These are phyloP conservation scores for Oxyscelio sp. DNA, from an alignment of 2,888 invertebrate genomes.

Conservation along the genomic window DNA sequence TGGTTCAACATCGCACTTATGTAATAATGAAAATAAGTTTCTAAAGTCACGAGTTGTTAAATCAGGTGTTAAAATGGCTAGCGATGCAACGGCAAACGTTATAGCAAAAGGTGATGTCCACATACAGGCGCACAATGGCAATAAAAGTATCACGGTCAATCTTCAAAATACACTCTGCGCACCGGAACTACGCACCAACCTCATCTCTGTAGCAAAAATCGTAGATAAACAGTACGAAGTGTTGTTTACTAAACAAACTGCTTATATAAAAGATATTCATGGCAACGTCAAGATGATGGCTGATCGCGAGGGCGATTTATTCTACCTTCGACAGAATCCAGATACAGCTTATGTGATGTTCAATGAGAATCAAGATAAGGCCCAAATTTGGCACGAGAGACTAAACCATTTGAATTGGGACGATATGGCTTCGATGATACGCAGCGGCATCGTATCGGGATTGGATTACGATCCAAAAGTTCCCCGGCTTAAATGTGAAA, in stretches of 20 bases:
- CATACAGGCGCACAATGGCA: not conserved
- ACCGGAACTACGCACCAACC: not conserved
- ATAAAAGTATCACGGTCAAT: not conserved
- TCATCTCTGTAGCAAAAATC: not conserved
- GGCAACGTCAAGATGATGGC: not conserved
- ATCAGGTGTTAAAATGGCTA: not conserved
- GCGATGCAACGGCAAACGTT: not conserved
- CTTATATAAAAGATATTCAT: not conserved
- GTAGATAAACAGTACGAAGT: not conserved
- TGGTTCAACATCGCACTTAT: not conserved
- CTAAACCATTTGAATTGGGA: not conserved
- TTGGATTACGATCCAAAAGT: not conserved
- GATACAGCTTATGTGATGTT: not conserved
- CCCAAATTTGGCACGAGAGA: not conserved
- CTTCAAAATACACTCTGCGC: not conserved
- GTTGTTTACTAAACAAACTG: not conserved
- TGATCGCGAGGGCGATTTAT: not conserved
- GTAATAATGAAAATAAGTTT: not conserved
- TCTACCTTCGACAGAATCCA: not conserved
- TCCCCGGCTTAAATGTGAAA: not conserved
- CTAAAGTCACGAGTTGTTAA: not conserved
- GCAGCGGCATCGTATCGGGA: not conserved
- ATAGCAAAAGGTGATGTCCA: not conserved
- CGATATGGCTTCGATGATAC: not conserved
- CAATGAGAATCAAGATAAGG: not conserved